Evolutionary conservation across 2,797 vertebrate genomes (phyloP), one percentile per base, ranked within the genome.

Genomic region (Garrulus glandarius): DNA sequence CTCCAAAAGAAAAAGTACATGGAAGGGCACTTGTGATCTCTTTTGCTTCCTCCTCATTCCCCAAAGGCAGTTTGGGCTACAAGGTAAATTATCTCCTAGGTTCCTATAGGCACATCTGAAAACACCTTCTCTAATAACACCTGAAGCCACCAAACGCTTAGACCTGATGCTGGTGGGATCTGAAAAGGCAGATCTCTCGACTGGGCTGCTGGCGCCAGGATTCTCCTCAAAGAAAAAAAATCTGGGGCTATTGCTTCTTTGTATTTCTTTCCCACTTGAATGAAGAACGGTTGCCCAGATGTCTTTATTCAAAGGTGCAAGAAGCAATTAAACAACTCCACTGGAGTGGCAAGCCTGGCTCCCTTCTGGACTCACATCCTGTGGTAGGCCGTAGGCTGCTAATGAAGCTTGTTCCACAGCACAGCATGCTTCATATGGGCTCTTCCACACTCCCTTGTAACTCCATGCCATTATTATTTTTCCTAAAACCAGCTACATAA

Each of bases 401-500:
- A 79, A 89, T 11, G 43, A 69, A 82, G 50, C 39, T 63, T 52
- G 41, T 46, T 77, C 52, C 52, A 46, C 46, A 41, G 59, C 39
- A 69, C 7, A 13, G 14, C 12, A 6, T 75, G 46, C 37, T 93
- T 87, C 61, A 13, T 8, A 39, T 8, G 34, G n/a, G 39, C 50
- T 72, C 32, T 61, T 69, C 75, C 32, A 10, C 7, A 10, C 9
- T 67, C 47, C 21, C 49, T 82, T 67, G 26, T 13, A 71, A 56
- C 34, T 77, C 37, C 19, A 65, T 44, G 76, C 29, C 39, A 63
- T 72, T 50, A 36, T 30, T 26, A 46, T 37, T 92, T 79, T 75
- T 83, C 69, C 60, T 70, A 85, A 91, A 94, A 68, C 11, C 47
- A 57, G 60, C 34, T 74, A 89, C 12, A 10, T 67, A 74, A 89